Evolutionary conservation across 2,113 vertebrate species (phyloP), one percentile per base, ranked within the genome.

Genomic region (Arenaria interpres): DNA sequence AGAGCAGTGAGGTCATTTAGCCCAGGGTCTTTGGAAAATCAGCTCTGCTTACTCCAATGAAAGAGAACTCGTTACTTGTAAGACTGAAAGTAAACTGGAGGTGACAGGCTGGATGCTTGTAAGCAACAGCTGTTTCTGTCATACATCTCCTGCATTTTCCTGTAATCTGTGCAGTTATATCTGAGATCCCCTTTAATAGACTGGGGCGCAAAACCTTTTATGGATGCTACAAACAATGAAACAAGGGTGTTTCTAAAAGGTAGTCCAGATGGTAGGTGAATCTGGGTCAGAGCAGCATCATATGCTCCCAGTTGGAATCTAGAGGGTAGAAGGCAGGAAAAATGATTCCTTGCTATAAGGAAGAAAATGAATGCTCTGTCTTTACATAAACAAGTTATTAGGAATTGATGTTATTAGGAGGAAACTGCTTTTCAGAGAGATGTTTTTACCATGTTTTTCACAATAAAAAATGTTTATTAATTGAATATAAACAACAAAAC

Each of bases 211-310:
- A 71, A 82, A 64, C 19, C 15, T 51, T 91, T 81, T 68, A 56
- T 33, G 39, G 51, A 89, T 72, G n/a, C 16, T 51, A 68, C 22
- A 53, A 91, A 82, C 19, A 84, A 66, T 41, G 54, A 92, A 71
- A 48, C 81, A 86, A 67, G n/a, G 17, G 11, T 75, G n/a, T 83
- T 90, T 89, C 76, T 90, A 63, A 83, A 85, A 81, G 35, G 51
- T 51, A 90, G 72, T 74, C 51, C 91, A 96, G 89, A 96, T 94
- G 89, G 89, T 12, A 87, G 43, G 73, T 96, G 64, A 84, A 97
- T 86, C 60, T 93, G 60, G 74, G 89, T 93, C 89, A 96, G 64
- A 89, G 69, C 48, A 62, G 57, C 57, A 91, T 94, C 85, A 67
- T 45, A 28, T 35, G 32, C n/a, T 94, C 67, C 53, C 85, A 72